These are phyloP conservation scores for Lutraria lutraria DNA, from an alignment of 2,888 invertebrate genomes.

Conservation along the genomic window DNA sequence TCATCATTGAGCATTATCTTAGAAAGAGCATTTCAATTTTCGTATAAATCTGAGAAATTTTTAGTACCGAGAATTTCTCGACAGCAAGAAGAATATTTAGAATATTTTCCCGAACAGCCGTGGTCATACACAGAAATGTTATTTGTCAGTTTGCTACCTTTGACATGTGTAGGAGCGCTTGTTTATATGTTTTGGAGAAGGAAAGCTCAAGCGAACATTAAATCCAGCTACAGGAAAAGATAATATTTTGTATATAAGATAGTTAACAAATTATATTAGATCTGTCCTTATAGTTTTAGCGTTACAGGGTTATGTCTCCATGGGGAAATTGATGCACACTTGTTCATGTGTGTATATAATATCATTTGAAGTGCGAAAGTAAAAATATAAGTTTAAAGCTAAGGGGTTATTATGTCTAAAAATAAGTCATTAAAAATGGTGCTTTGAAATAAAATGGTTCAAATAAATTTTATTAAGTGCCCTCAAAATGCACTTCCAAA, in stretches of 20 bases:
- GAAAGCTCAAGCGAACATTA: conserved; percentile 28
- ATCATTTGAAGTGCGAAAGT: no score
- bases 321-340: no score
- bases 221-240: conserved; percentile 56
- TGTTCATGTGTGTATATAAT: no score
- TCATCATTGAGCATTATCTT: conserved; percentile 79
- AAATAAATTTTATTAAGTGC: no score
- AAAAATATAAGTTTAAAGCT: no score
- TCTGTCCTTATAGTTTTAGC: no score
- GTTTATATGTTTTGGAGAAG: conserved; percentile 55
- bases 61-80: conserved; percentile 71
- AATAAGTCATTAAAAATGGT: no score
- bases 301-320: no score
- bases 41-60: conserved; percentile 71
- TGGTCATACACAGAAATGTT: conserved; percentile 78
- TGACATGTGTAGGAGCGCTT: conserved; percentile 62
- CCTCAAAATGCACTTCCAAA: no score
- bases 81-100: conserved; percentile 63
- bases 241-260: conserved; percentile 29
- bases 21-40: conserved; percentile 76
- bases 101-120: conserved; percentile 79
- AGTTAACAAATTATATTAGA: background rate
- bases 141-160: conserved; percentile 65
- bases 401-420: no score
- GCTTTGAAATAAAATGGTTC: no score